Conservation (phyloP, 1,140 invertebrate species). For the Limonius californicus region DNA sequence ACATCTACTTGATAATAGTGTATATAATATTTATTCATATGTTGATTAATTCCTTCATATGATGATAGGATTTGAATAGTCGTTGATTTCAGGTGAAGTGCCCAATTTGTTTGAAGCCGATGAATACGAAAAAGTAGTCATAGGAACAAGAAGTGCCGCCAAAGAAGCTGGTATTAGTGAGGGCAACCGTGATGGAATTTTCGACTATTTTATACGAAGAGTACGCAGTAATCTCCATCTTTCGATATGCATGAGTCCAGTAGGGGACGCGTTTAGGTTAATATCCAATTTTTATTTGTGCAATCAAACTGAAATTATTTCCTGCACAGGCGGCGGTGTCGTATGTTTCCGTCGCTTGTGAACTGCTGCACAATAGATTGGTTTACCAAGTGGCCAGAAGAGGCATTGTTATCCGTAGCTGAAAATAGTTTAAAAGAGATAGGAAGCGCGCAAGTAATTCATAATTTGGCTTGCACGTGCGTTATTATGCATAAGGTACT, state of each 20-base stretch:
- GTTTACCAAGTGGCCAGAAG: slow-evolving; percentile 87
- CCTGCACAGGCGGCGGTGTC: slow-evolving; percentile 63
- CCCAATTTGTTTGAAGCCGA: slow-evolving; percentile 84
- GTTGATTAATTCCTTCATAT: no score
- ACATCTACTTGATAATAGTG: no score
- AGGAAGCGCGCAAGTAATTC: slow-evolving; percentile 46
- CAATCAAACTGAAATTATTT: neutral
- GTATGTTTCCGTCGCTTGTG: slow-evolving; percentile 87
- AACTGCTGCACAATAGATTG: slow-evolving; percentile 94
- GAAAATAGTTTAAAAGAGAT: slow-evolving; percentile 55
- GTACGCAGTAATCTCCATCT: slow-evolving; percentile 78
- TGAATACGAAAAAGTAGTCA: slow-evolving; percentile 77
- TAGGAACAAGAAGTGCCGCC: slow-evolving; percentile 64
- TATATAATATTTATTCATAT: no score
- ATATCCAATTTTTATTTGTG: neutral
- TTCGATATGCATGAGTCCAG: slow-evolving; percentile 85
- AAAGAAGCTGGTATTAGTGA: slow-evolving; percentile 66
- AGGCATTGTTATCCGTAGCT: slow-evolving; percentile 80
- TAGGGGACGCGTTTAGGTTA: slow-evolving; percentile 79
- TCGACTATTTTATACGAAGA: slow-evolving; percentile 75
- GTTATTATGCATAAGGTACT: slow-evolving; percentile 69
- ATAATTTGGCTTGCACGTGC: slow-evolving; percentile 64
- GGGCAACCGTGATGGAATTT: slow-evolving; percentile 71
- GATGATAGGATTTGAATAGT: no score
- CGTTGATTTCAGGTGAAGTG: slow-evolving; percentile 53